Base-by-base conservation (phyloP, 1,140 invertebrate species). In the Saccostrea cuccullata region DNA sequence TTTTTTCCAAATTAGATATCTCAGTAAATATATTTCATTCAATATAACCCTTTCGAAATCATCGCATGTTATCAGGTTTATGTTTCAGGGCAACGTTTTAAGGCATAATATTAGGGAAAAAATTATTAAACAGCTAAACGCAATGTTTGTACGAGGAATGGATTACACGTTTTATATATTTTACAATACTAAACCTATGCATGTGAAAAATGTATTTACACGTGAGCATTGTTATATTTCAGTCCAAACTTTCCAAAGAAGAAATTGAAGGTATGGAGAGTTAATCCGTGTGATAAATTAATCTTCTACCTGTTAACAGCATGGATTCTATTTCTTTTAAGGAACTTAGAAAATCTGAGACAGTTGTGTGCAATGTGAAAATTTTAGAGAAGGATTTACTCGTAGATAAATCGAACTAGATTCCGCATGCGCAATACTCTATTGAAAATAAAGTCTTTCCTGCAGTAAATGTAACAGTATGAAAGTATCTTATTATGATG, bases 231-330 rank as follows among this genome's bases (percentile, higher is more conserved):
- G 55, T 60, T 88, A 30, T 64, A 55, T 89, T 89, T 60, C 88
- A 89, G 88, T 87, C 88, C 26, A 89, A 89, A 86, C 64, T 89
- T 67, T 89, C 88, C 64, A 86, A 89, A 87, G 85, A 86, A 60
- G 88, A 89, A 56, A 87, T 89, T 30, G 88, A 89, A 86, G 88
- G 88, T 89, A 89, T 86, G 84, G 73, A 36, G 85, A 85, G 85
- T 86, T 64, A 73, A 26, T 9, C 47, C 47, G 85, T 89, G 88
- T 86, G 30, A 86, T 70, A 30, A 20, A 23, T 40, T 82, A 83
- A 58, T 58, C 67, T 47, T 70, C 36, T 84, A 30, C 67, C 55
- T n/a, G 58, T 77, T 85, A 88, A 88, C 84, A 85, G 55, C 30
- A 58, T 87, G 56, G 77, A 70, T 20, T 56, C 85, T 56, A 30